These are phyloP conservation scores for Drosophila vallismaia DNA, from an alignment of 2,888 invertebrate genomes.

Conservation along the genomic window DNA sequence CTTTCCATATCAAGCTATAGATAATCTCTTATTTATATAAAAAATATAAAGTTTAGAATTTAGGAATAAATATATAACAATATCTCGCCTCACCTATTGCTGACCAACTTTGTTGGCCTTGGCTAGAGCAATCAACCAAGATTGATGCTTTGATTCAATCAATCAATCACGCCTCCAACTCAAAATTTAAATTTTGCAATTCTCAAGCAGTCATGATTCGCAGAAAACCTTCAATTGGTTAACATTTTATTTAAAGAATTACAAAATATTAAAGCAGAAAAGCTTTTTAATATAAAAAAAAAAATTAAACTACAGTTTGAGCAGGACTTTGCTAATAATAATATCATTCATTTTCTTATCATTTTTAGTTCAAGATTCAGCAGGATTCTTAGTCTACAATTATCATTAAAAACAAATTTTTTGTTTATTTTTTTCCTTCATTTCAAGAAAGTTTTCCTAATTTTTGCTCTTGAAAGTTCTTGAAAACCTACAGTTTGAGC, in stretches of 20 bases:
- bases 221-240: not conserved
- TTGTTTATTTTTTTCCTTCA: not conserved
- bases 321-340: too few species aligned
- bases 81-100: not conserved
- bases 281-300: not conserved
- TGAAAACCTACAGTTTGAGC: slow-evolving; percentile 17
- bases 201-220: not conserved
- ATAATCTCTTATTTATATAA: too few species aligned
- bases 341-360: not conserved
- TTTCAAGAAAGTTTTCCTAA: not conserved
- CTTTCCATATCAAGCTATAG: too few species aligned
- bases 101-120: slow-evolving; percentile 2
- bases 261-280: not conserved
- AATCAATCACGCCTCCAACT: slow-evolving; percentile 8
- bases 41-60: not conserved
- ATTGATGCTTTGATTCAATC: not conserved
- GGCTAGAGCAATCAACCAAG: slow-evolving; percentile 5
- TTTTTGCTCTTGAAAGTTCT: slow-evolving; percentile 2
- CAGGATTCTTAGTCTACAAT: too few species aligned
- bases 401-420: too few species aligned
- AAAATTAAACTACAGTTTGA: not conserved
- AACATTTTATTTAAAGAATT: not conserved
- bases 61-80: not conserved
- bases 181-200: not conserved
- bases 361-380: not conserved